Base-by-base conservation (phyloP, 92 coral and sea anemone species). In the Bergia puertoricense region DNA sequence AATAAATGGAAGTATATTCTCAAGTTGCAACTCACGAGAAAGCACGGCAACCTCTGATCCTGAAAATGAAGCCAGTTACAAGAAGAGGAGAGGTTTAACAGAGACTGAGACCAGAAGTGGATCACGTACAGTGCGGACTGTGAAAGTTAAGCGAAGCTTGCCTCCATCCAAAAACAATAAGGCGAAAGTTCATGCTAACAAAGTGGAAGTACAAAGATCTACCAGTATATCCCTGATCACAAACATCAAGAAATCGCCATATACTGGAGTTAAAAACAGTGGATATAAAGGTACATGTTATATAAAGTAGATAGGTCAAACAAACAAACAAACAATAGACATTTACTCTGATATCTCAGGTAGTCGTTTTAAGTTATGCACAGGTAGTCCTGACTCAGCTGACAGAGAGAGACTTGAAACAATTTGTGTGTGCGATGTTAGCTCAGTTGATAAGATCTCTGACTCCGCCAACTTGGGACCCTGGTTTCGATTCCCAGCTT, bases 151-250 rank as follows among this genome's bases (percentile, higher is more conserved):
- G 44, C 23, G 42, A 71, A 51, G 14, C 23, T 0, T 0, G 13
- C 57, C 57, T 20, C 20, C 87, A 69, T 16, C 30, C 42, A 79
- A 48, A 30, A 79, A 23, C n/a, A 79, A 13, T 13, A 42, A 76
- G 50, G 4, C n/a, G 80, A 76, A 39, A 42, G 48, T 42, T 41
- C n/a, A 42, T 76, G 50, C 38, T 42, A 42, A 42, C 46, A 42
- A 76, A 76, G 38, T 76, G 22, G 46, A 41, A 40, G 37, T 76
- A 23, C 48, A n/a, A 76, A 76, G 80, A 76, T 76, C 80, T 14
- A 74, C 79, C 14, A 42, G 54, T n/a, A 13, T 10, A 16, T 76
- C 80, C 46, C 11, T 23, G 30, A 39, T n/a, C 30, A 42, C 30
- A 40, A 36, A 15, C 80, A 41, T 9, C 51, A 36, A 76, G 30